Conservation (phyloP, 2,113 vertebrate genomes). For the Pipa parva region DNA sequence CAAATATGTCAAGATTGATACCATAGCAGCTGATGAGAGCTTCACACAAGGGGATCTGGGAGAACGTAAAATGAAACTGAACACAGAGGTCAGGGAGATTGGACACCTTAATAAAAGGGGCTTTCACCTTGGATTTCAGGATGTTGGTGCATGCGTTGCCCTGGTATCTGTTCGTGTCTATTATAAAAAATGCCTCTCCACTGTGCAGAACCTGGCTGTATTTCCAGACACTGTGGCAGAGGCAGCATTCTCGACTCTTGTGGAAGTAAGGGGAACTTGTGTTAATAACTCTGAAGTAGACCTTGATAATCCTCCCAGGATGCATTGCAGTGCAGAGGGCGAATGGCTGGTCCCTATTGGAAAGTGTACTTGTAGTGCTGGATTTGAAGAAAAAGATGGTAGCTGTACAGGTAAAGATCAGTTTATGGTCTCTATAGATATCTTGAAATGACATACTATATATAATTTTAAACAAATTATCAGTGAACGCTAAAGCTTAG, state of each 20-base stretch:
- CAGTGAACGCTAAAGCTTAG: conserved; percentile 23
- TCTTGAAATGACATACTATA: conserved; percentile 13
- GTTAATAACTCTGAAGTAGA: conserved; percentile 86
- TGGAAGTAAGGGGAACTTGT: conserved; percentile 86
- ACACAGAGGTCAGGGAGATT: conserved; percentile 92
- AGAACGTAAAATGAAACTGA: conserved; percentile 96
- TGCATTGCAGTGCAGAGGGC: conserved; percentile 95
- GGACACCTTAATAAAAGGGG: conserved; percentile 86
- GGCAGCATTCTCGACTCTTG: conserved; percentile 83
- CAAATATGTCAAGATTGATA: conserved; percentile 89
- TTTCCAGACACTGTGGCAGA: conserved; percentile 91
- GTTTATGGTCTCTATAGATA: conserved; percentile 41
- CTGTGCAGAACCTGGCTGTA: conserved; percentile 80
- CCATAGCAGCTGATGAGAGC: conserved; percentile 92
- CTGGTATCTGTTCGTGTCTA: conserved; percentile 91
- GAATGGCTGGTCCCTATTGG: conserved; percentile 95
- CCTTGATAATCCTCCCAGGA: conserved; percentile 81
- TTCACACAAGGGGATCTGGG: conserved; percentile 95
- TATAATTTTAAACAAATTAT: conserved; percentile 8
- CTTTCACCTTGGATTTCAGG: conserved; percentile 95
- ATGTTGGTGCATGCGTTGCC: conserved; percentile 90
- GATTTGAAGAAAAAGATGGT: conserved; percentile 90
- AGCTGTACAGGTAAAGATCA: conserved; percentile 80
- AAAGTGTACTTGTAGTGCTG: conserved; percentile 88
- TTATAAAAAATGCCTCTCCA: conserved; percentile 87